phyloP scores from a whole-genome alignment of 2,797 vertebrate species.

The Microchirus variegatus region DNA sequence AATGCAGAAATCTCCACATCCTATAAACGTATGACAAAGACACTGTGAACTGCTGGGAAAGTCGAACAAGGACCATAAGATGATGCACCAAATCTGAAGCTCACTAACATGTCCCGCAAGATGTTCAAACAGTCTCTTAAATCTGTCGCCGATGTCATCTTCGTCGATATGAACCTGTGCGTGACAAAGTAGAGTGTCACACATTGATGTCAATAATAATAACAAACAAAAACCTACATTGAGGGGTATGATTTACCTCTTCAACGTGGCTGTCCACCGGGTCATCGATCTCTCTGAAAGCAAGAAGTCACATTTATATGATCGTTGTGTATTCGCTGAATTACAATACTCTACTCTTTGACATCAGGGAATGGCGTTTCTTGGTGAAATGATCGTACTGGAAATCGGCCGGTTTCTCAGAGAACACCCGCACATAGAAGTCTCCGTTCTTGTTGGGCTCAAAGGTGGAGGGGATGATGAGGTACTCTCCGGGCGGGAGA shows the following conservation, averaged over 20 bases:
- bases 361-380: no score
- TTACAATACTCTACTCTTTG: not conserved
- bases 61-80: not conserved
- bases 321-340: not conserved
- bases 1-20: slow-evolving; percentile 88
- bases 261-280: slow-evolving; percentile 81
- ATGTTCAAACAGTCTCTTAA: slow-evolving; percentile 84
- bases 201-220: not conserved
- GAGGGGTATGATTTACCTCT: slow-evolving; percentile 43
- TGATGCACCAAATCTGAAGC: not conserved
- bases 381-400: slow-evolving; percentile 55
- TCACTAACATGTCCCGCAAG: slow-evolving; percentile 85
- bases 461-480: slow-evolving; percentile 81
- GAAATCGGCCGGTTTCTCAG: slow-evolving; percentile 76
- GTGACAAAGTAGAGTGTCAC: not conserved
- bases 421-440: slow-evolving; percentile 80
- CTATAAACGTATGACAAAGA: slow-evolving; percentile 56
- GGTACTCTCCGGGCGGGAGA: slow-evolving; percentile 81
- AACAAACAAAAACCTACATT: not conserved
- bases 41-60: not conserved
- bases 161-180: slow-evolving; percentile 79
- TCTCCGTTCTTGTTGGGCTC: slow-evolving; percentile 76
- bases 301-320: not conserved
- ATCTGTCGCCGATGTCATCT: slow-evolving; percentile 82
- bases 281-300: slow-evolving; percentile 85